phyloP scores from a whole-genome alignment of 1,140 invertebrate genomes.

The Drosophila ohnishii region DNA sequence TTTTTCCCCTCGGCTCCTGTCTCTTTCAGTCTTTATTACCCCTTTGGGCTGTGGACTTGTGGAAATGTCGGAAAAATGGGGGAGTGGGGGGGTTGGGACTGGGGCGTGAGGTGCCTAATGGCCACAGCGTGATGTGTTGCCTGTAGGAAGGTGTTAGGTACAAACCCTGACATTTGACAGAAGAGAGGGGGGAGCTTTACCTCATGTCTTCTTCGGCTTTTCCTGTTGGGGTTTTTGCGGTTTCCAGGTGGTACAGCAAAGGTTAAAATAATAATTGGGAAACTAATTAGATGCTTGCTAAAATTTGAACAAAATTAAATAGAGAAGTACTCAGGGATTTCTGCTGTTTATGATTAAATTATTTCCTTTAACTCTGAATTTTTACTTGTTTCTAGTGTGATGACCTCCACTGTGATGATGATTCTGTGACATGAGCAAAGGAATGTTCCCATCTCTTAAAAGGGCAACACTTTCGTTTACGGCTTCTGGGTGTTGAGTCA shows the following conservation, averaged over 20 bases:
- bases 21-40: slow-evolving; percentile 45
- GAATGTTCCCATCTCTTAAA: neutral
- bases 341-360: neutral
- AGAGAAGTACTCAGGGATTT: neutral
- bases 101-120: slow-evolving; percentile 23
- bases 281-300: too few relatives aligned
- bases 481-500: slow-evolving; percentile 22
- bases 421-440: neutral
- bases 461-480: slow-evolving; percentile 8
- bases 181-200: slow-evolving; percentile 5
- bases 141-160: slow-evolving; percentile 37
- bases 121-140: slow-evolving; percentile 20
- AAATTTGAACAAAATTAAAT: neutral
- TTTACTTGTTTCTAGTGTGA: neutral
- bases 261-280: neutral
- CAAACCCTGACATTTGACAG: slow-evolving; percentile 49
- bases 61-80: neutral
- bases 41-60: slow-evolving; percentile 24
- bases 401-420: neutral
- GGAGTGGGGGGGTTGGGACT: neutral
- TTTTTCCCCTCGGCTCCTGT: slow-evolving; percentile 25
- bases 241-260: slow-evolving; percentile 5
- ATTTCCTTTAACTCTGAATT: neutral
- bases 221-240: slow-evolving; percentile 24
- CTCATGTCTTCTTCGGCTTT: slow-evolving; percentile 11